A percentile compares a stretch with the other conserved stretches of the same genome.
Evolutionary conservation across 2,888 invertebrate species (phyloP).

Genomic region (Octodonta nipae): DNA sequence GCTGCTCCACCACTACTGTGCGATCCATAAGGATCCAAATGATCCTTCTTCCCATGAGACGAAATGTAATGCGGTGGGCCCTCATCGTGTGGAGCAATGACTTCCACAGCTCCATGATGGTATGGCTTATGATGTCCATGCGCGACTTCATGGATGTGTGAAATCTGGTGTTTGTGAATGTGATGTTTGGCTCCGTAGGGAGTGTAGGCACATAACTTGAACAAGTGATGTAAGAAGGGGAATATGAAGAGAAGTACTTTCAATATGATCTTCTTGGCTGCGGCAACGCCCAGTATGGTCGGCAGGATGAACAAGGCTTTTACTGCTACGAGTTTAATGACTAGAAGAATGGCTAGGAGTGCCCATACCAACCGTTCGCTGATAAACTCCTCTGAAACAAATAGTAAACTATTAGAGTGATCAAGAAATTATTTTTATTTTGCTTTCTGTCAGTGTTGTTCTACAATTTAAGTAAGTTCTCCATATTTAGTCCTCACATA

Average conservation of each 20-base stretch:
- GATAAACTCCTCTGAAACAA: constrained; percentile 65
- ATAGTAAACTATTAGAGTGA: too few relatives aligned
- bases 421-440: too few relatives aligned
- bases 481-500: too few relatives aligned
- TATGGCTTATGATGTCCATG: constrained; percentile 16
- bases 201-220: constrained; percentile 73
- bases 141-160: constrained; percentile 18
- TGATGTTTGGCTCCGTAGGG: constrained; percentile 64
- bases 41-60: neutral
- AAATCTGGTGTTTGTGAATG: constrained; percentile 36
- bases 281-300: constrained; percentile 61
- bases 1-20: too few relatives aligned
- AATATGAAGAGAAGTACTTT: constrained; percentile 70
- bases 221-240: constrained; percentile 68
- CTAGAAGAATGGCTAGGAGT: constrained; percentile 59
- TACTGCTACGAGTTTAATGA: constrained; percentile 66
- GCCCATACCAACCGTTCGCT: constrained; percentile 58
- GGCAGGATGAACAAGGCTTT: constrained; percentile 71
- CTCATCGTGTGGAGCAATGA: constrained; percentile 16
- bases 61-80: constrained; percentile 6
- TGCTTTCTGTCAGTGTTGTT: too few relatives aligned
- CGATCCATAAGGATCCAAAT: constrained; percentile 7
- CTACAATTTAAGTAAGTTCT: too few relatives aligned
- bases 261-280: constrained; percentile 71
- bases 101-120: constrained; percentile 17